A percentile compares a stretch with the other conserved stretches of the same genome.
These are phyloP conservation scores for Mesoligia furuncula DNA, from an alignment of 2,888 invertebrate genomes.

Conservation along the genomic window DNA sequence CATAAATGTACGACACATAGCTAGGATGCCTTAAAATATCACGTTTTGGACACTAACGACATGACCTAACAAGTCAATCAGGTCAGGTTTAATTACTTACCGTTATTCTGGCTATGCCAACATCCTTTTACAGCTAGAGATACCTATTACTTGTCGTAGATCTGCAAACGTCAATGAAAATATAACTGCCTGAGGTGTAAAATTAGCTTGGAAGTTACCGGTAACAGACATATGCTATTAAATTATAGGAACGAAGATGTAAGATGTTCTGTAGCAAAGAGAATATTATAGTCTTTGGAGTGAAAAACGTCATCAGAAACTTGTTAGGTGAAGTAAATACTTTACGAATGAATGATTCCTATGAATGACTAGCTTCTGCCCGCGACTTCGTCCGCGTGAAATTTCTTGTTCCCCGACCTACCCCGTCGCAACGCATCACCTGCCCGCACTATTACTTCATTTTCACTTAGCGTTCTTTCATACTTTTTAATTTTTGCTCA, in stretches of 20 bases:
- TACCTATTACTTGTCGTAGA: conserved; percentile 16
- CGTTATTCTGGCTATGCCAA: conserved; percentile 38
- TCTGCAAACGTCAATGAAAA: conserved; percentile 20
- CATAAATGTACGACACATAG: conserved; percentile 13
- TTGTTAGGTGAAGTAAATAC: background rate
- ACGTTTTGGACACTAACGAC: conserved; percentile 52
- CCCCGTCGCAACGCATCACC: background rate
- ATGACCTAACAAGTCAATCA: conserved; percentile 33
- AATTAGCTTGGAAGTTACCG: background rate
- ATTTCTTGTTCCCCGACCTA: background rate
- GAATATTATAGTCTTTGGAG: background rate
- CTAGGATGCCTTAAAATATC: conserved; percentile 38
- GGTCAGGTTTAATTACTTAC: conserved; percentile 51
- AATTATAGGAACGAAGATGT: background rate
- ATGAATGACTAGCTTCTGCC: background rate
- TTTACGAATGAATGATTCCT: background rate
- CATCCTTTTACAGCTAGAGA: conserved; percentile 31
- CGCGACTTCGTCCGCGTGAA: background rate
- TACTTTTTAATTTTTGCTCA: too few species aligned
- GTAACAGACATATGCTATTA: background rate
- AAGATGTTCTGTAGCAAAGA: background rate
- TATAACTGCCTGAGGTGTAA: conserved; percentile 9
- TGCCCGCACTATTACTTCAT: background rate
- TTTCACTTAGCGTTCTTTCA: background rate
- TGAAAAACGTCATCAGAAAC: background rate